Percentiles rank a stretch among this genome's conserved stretches.
Evolutionary conservation across 2,888 invertebrate genomes (phyloP).

Genomic region (Melinopterus prodromus): DNA sequence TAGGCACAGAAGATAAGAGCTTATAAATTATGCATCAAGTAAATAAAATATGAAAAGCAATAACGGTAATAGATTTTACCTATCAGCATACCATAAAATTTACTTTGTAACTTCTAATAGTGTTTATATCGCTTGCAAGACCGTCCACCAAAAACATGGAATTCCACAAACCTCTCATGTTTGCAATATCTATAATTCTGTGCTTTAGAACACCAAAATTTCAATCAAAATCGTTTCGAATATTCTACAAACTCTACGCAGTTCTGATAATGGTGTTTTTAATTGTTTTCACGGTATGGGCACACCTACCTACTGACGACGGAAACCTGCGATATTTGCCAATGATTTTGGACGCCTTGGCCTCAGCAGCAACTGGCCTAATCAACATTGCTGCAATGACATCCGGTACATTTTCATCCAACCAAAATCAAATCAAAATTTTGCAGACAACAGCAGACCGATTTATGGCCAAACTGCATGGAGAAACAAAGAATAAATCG

Average conservation of each 20-base stretch:
- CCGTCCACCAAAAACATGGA: not conserved
- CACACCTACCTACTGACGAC: not conserved
- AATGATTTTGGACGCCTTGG: not conserved
- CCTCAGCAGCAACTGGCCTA: not conserved
- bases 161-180: not conserved
- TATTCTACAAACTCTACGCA: not conserved
- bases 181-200: not conserved
- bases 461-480: not conserved
- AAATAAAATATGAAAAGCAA: not conserved
- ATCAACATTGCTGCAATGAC: not conserved
- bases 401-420: not conserved
- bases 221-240: not conserved
- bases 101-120: too few species aligned
- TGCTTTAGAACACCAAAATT: not conserved
- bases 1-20: not conserved
- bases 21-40: not conserved
- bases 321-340: not conserved
- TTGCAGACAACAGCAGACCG: not conserved
- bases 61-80: not conserved
- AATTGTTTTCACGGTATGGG: not conserved
- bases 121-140: too few species aligned
- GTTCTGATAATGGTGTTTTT: not conserved
- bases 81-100: not conserved
- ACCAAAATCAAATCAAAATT: not conserved
- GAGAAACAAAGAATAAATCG: not conserved